Evolutionary conservation across 2,113 vertebrate genomes (phyloP).

Genomic region (Tupaia chinensis): DNA sequence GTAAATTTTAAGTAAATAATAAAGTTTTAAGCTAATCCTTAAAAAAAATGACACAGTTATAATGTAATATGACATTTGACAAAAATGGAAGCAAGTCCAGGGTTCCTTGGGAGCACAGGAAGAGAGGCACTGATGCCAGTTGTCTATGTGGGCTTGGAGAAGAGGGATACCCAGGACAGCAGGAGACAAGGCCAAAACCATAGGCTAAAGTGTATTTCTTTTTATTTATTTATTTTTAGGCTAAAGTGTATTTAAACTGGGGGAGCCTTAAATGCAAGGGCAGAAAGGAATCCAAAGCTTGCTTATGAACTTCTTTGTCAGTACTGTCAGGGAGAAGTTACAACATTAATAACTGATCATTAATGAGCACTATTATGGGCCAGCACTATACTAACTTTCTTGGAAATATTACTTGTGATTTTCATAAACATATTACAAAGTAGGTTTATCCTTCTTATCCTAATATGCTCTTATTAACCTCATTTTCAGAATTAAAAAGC

Average conservation of each 20-base stretch:
- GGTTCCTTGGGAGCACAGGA: background rate
- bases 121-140: background rate
- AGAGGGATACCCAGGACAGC: accelerated
- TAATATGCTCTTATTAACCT: background rate
- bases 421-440: background rate
- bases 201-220: background rate
- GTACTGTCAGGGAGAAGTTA: background rate
- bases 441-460: background rate
- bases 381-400: background rate
- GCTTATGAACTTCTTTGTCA: background rate
- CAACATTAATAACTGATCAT: background rate
- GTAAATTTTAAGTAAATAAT: no score
- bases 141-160: background rate
- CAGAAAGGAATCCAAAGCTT: background rate
- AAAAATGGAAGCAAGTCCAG: background rate
- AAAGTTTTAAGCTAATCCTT: no score
- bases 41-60: background rate
- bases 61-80: background rate
- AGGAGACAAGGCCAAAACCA: background rate
- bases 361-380: background rate
- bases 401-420: background rate
- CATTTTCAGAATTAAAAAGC: background rate
- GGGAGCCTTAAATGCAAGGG: background rate
- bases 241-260: background rate
- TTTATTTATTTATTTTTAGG: no score